Evolutionary conservation across 2,113 vertebrate genomes (phyloP), one percentile per base, ranked within the genome.

Genomic region (Astur gentilis): DNA sequence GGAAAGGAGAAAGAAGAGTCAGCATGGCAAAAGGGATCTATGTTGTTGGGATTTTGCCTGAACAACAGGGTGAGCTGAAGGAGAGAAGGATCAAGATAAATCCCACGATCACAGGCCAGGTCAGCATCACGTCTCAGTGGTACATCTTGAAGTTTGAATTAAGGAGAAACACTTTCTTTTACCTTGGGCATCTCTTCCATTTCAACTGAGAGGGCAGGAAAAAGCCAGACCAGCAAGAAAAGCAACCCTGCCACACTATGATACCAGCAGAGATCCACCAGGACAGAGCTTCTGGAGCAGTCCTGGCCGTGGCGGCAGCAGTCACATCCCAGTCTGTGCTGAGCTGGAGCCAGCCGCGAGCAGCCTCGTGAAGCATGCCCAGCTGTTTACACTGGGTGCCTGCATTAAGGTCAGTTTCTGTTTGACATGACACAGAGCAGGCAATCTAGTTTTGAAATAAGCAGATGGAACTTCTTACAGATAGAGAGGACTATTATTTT

Each of bases 391-490:
- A 44, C n/a, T 55, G 62, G n/a, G 19, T 83, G 64, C 75, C 87
- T 80, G 71, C 77, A 71, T 17, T 70, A 73, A 52, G 78, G 58
- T 85, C 40, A 60, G 67, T 85, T 96, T 60, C 77, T 95, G 82
- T 42, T 73, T 86, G 83, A 88, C 47, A 83, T 42, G 64, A 87
- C 2, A 2, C 67, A 92, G 79, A 88, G 67, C 75, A 81, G 67
- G 55, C 70, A 88, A 77, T 32, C 54, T n/a, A 55, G 32, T 58
- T 92, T 55, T 76, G 79, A 95, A 95, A 87, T n/a, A 42, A 93
- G 57, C 94, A 95, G 89, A 94, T 81, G 78, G 75, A 95, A 95
- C 34, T 76, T 70, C 75, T 90, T 95, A 89, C 45, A 84, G 71
- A 94, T 45, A 87, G 83, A 87, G 52, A 44, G 38, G 17, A 52